Base-by-base conservation (phyloP, 1,140 invertebrate genomes). In the Fopius arisanus region DNA sequence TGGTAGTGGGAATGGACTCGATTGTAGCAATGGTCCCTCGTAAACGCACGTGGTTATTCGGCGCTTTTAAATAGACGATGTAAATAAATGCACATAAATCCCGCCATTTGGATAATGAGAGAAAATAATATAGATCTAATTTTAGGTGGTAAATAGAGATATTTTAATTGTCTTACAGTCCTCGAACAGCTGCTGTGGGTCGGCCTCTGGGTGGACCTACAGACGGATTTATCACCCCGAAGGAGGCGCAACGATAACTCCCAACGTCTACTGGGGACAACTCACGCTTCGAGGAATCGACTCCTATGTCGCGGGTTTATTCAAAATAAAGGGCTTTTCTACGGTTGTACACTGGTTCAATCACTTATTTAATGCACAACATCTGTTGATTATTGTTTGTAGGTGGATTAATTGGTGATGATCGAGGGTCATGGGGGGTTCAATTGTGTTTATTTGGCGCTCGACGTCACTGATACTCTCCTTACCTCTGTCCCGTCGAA, bases 391-490 rank as follows among this genome's bases (percentile, higher is more conserved):
- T 28, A 28, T 3, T 59, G 19, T 1, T 59, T 26, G 5, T 59
- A 7, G 19, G 19, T 3, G 23, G 1, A 28, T 59, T 59, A 59
- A 59, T 59, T n/a, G 26, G 7, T n/a, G 14, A 29, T 65, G 14
- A 29, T 10, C 3, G 7, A 16, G 12, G 28, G 33, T 31, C n/a
- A 29, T 65, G 7, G 12, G 28, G 2, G 9, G 9, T 33, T 31
- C n/a, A 82, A 82, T 82, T 83, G 80, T 82, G 83, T 86, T 86
- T 85, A 81, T 81, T 84, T 81, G 77, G 77, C 69, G 29, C 78
- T 76, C 82, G 83, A 86, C 83, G 85, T 86, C 84, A 86, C 81
- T 78, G 78, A 82, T 79, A 65, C 29, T 78, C 77, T 82, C 80
- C 79, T 80, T 77, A 78, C 76, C 80, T 78, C 78, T 78, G 80